A percentile compares a stretch with the other conserved stretches of the same genome.
phyloP scores from a whole-genome alignment of 2,888 invertebrate genomes.

The Machimus atricapillus region DNA sequence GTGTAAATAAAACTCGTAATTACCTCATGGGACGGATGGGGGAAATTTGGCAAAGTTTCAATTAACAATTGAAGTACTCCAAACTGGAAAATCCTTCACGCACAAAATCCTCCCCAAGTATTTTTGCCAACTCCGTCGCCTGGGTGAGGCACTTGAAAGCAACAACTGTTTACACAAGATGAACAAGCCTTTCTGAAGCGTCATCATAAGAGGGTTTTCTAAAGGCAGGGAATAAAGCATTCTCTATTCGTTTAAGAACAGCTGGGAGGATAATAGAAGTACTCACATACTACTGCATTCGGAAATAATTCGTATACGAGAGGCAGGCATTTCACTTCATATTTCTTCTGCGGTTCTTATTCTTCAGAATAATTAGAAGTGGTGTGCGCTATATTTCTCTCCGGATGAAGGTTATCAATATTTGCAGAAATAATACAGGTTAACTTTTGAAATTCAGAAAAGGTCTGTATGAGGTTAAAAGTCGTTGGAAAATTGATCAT shows the following conservation, averaged over 20 bases:
- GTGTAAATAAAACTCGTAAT: background rate
- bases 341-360: background rate
- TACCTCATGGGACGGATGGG: background rate
- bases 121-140: background rate
- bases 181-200: constrained; percentile 4
- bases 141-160: background rate
- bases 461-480: background rate
- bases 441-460: background rate
- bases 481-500: background rate
- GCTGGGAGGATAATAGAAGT: constrained; percentile 2
- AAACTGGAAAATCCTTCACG: background rate
- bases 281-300: background rate
- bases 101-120: background rate
- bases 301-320: background rate
- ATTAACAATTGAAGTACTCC: background rate
- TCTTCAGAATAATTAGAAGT: background rate
- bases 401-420: background rate
- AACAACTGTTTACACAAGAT: constrained; percentile 11
- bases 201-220: background rate
- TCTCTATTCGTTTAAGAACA: constrained; percentile 13
- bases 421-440: background rate
- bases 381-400: background rate
- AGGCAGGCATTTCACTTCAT: background rate
- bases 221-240: constrained; percentile 10
- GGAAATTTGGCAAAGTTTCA: background rate